phyloP scores from a whole-genome alignment of 2,797 vertebrate genomes.

The Paguma larvata region DNA sequence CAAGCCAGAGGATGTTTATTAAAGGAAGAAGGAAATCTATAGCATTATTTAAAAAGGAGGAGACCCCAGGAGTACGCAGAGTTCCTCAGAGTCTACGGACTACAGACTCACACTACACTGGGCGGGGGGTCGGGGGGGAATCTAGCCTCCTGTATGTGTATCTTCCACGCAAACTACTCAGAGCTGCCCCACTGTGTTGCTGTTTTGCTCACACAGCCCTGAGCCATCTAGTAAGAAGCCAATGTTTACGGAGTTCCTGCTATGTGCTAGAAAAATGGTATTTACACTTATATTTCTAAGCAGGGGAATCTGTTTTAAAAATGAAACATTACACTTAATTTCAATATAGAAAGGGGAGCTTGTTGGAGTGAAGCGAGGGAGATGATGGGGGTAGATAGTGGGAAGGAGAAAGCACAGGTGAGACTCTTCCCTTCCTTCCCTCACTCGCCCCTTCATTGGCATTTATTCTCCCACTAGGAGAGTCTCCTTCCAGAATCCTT shows the following conservation, averaged over 20 bases:
- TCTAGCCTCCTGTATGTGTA: neutral
- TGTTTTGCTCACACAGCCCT: neutral
- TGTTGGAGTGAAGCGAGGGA: neutral
- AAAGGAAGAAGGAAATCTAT: slow-evolving; percentile 7
- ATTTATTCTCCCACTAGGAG: neutral
- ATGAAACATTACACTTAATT: neutral
- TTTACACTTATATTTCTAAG: neutral
- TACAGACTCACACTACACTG: neutral
- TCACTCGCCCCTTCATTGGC: neutral
- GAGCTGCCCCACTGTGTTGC: neutral
- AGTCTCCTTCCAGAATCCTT: neutral
- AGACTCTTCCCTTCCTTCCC: neutral
- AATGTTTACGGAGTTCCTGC: neutral
- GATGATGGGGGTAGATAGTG: neutral
- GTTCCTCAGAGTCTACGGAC: neutral
- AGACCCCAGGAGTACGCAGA: neutral
- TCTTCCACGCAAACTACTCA: neutral
- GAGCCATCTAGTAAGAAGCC: neutral
- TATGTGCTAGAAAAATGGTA: neutral
- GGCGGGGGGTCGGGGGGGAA: neutral
- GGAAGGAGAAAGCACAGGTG: neutral
- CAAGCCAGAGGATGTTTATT: neutral
- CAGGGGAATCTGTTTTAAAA: neutral
- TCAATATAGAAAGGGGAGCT: neutral
- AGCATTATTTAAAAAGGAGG: neutral